phyloP scores from a whole-genome alignment of 2,888 invertebrate genomes.

The Tinea pellionella region DNA sequence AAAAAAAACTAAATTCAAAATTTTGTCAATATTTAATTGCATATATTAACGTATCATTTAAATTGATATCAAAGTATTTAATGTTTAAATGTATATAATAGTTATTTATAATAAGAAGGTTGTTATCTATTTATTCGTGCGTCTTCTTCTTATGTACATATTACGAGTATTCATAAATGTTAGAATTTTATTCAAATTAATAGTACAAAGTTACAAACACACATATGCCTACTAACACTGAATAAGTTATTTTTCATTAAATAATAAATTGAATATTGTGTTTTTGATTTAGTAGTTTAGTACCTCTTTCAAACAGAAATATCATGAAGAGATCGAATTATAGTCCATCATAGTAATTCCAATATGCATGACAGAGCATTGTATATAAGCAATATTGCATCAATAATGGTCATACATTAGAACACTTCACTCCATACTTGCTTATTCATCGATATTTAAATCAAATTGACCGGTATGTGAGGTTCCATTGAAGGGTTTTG shows the following conservation, averaged over 20 bases:
- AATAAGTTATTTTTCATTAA: slow-evolving; percentile 56
- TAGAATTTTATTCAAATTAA: background rate
- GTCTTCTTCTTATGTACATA: slow-evolving; percentile 6
- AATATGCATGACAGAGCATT: slow-evolving; percentile 56
- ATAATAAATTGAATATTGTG: slow-evolving; percentile 56
- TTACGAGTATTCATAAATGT: too few relatives aligned
- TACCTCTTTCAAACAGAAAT: slow-evolving; percentile 35
- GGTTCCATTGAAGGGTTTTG: background rate
- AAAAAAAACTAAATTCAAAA: background rate
- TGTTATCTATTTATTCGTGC: background rate
- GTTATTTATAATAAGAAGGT: background rate
- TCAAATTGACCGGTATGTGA: background rate
- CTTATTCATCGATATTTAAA: background rate
- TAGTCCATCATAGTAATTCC: background rate
- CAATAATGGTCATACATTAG: slow-evolving; percentile 22
- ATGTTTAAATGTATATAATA: background rate
- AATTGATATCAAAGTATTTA: background rate
- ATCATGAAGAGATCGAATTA: background rate
- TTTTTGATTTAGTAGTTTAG: slow-evolving; percentile 67
- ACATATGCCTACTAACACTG: slow-evolving; percentile 49
- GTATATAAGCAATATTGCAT: slow-evolving; percentile 40
- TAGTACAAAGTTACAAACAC: background rate
- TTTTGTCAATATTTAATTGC: too few relatives aligned
- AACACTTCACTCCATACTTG: slow-evolving; percentile 49
- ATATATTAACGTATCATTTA: background rate